Conservation (phyloP, 2,797 vertebrate species). For the Epinephelus coioides region DNA sequence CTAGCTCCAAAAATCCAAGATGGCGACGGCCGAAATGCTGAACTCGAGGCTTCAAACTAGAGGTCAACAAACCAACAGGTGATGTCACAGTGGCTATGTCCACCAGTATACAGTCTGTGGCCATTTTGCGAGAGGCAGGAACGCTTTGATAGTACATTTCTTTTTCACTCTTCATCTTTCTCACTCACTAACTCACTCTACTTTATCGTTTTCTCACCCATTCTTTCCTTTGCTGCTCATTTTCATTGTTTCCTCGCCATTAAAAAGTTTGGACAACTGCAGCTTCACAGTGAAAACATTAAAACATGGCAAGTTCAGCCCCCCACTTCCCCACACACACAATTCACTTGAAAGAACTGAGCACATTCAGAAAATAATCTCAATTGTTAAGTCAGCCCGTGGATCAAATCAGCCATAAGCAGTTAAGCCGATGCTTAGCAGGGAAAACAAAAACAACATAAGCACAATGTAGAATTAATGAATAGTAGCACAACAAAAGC, state of each 20-base stretch:
- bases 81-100: too few species aligned
- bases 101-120: too few species aligned
- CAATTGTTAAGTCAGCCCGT: slow-evolving; percentile 30
- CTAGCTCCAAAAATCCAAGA: too few species aligned
- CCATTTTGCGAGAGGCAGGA: too few species aligned
- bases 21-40: too few species aligned
- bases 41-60: too few species aligned
- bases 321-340: neutral
- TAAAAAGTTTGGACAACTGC: slow-evolving; percentile 42
- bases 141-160: neutral
- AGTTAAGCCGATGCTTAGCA: slow-evolving; percentile 44
- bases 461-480: slow-evolving; percentile 53
- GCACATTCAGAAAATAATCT: slow-evolving; percentile 28
- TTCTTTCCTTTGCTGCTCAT: neutral
- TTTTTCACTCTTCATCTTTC: neutral
- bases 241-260: neutral
- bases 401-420: slow-evolving; percentile 41
- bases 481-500: slow-evolving; percentile 35
- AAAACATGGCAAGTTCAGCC: slow-evolving; percentile 1
- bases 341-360: slow-evolving; percentile 17
- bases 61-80: too few species aligned
- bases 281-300: slow-evolving; percentile 24
- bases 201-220: neutral
- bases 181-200: neutral
- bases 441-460: slow-evolving; percentile 45